A percentile compares a stretch with the other conserved stretches of the same genome.
Evolutionary conservation across 92 coral and sea anemone species (phyloP).

Genomic region (Scolanthus callimorphus): DNA sequence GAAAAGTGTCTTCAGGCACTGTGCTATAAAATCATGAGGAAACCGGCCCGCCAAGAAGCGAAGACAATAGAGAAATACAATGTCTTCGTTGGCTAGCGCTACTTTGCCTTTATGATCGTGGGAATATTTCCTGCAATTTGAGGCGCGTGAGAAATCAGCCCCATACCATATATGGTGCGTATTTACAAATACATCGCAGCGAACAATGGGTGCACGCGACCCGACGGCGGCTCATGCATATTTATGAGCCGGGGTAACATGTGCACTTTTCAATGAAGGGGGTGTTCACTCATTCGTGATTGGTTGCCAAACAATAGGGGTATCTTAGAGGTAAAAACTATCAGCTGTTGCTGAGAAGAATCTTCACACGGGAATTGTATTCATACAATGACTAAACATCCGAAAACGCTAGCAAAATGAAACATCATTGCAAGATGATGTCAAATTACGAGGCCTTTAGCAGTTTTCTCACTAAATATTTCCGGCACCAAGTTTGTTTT

Average conservation of each 20-base stretch:
- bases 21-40: constrained; percentile 8
- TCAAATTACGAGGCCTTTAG: not conserved
- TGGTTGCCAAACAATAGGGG: constrained; percentile 62
- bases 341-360: constrained; percentile 78
- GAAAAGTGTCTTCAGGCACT: not conserved
- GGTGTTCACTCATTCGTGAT: constrained; percentile 29
- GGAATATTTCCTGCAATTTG: constrained; percentile 92
- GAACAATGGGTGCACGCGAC: constrained; percentile 94
- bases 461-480: not conserved
- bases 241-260: constrained; percentile 66
- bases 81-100: constrained; percentile 49
- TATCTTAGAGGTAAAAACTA: constrained; percentile 49
- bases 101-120: constrained; percentile 81
- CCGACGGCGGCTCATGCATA: constrained; percentile 66
- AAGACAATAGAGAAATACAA: constrained; percentile 69
- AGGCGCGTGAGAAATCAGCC: constrained; percentile 97
- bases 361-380: constrained; percentile 81
- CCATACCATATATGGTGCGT: constrained; percentile 87
- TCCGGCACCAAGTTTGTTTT: constrained; percentile 3
- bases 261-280: constrained; percentile 60
- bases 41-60: constrained; percentile 48
- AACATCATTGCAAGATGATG: not conserved
- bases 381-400: not conserved
- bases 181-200: constrained; percentile 68
- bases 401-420: not conserved